These are phyloP conservation scores for Leptodactylus fuscus DNA, from an alignment of 2,113 vertebrate species.

Conservation along the genomic window DNA sequence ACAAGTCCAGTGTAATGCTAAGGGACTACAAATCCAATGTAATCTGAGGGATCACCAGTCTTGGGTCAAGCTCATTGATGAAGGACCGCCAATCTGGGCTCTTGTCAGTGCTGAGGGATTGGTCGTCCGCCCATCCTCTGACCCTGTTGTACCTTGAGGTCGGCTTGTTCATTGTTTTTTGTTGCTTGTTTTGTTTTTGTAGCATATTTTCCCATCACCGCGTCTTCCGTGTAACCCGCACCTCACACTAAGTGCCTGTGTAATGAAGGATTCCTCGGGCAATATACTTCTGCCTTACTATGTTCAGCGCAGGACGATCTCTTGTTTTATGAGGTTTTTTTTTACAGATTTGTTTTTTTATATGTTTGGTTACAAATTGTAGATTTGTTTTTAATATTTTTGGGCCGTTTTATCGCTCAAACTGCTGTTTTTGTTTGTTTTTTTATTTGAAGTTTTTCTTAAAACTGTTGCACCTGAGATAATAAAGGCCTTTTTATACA, in stretches of 20 bases:
- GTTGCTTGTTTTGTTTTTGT: background rate
- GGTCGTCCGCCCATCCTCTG: background rate
- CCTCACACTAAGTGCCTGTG: constrained; percentile 54
- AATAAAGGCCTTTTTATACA: constrained; percentile 25
- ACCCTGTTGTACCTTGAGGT: background rate
- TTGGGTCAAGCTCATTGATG: background rate
- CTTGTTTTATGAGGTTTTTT: constrained; percentile 1
- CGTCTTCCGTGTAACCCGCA: constrained; percentile 5
- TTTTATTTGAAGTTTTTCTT: constrained; percentile 24
- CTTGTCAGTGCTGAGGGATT: background rate
- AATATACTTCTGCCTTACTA: constrained; percentile 6
- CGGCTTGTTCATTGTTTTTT: background rate
- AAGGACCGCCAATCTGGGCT: background rate
- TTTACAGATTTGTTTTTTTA: constrained; percentile 13
- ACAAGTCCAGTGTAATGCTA: background rate
- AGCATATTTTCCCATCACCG: background rate
- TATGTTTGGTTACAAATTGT: constrained; percentile 39
- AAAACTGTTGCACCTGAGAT: constrained; percentile 27
- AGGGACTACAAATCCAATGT: background rate
- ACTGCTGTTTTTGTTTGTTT: background rate
- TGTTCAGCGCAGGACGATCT: background rate
- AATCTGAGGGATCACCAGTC: background rate
- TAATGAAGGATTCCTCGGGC: constrained; percentile 38
- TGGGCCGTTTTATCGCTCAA: constrained; percentile 13
- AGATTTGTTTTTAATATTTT: constrained; percentile 31